Evolutionary conservation across 1,140 invertebrate genomes (phyloP).

Genomic region (Neodiprion lecontei): DNA sequence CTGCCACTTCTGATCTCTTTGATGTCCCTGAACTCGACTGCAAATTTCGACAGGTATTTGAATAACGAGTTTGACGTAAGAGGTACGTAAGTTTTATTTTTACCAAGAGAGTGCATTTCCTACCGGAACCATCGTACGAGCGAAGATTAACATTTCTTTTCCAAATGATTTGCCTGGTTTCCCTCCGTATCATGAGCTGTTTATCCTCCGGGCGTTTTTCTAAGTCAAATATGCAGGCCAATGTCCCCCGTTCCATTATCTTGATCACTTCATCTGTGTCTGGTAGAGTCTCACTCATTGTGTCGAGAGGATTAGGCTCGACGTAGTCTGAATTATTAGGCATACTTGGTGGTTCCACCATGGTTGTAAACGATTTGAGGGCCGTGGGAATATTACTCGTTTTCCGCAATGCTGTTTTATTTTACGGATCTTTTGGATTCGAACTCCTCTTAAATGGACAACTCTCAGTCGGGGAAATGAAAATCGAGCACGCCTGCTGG

Average conservation of each 20-base stretch:
- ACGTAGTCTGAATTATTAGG: too few relatives aligned
- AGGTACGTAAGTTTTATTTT: background rate
- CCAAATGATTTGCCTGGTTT: slow-evolving; percentile 81
- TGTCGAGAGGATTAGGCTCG: too few relatives aligned
- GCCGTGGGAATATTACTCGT: too few relatives aligned
- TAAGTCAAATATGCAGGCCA: slow-evolving; percentile 78
- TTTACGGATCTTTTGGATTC: too few relatives aligned
- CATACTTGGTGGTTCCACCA: too few relatives aligned
- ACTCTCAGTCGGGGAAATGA: too few relatives aligned
- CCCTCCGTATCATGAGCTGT: slow-evolving; percentile 75
- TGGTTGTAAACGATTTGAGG: too few relatives aligned
- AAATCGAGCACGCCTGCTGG: too few relatives aligned
- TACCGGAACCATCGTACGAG: slow-evolving; percentile 58
- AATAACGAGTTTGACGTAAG: background rate
- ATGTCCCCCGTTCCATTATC: slow-evolving; percentile 75
- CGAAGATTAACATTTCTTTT: slow-evolving; percentile 36
- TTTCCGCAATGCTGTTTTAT: too few relatives aligned
- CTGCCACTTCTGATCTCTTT: slow-evolving; percentile 85
- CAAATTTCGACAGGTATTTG: slow-evolving; percentile 40
- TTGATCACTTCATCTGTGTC: too few relatives aligned
- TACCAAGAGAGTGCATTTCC: slow-evolving; percentile 23
- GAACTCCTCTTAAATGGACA: too few relatives aligned
- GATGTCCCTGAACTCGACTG: slow-evolving; percentile 79
- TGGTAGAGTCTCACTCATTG: too few relatives aligned
- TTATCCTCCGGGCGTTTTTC: slow-evolving; percentile 79